Evolutionary conservation across 2,113 vertebrate genomes (phyloP), one percentile per base, ranked within the genome.

Genomic region (Electrona antarctica): DNA sequence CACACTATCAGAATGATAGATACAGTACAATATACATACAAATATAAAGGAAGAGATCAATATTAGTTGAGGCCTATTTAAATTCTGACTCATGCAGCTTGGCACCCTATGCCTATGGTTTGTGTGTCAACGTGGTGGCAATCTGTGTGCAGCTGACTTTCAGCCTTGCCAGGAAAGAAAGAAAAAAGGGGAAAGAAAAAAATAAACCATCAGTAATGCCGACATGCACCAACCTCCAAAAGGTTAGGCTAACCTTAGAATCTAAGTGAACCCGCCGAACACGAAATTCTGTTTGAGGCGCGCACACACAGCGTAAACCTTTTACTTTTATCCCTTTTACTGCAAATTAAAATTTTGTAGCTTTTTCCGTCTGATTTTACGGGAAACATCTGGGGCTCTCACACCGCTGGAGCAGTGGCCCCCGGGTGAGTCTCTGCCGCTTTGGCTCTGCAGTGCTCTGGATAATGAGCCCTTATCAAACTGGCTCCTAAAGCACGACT

Each of bases 311-410:
- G 86, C 71, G 80, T 90, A 92, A 94, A 91, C 87, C 90, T 89
- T 91, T 79, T 83, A 86, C 91, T 92, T 90, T 91, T 91, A 75
- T 84, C 85, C 78, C 54, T 91, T 92, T 93, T 90, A 93, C 90
- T 92, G 90, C 91, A 86, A 93, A 93, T 93, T 93, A 92, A 93
- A 91, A 76, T 93, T 92, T 93, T 92, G 93, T 92, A 91, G 93
- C 91, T 93, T 94, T 94, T 93, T 93, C 92, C 92, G 88, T 92
- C 86, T 82, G 86, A 91, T 93, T 93, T 93, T 93, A 94, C 89
- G 83, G 92, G 93, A 93, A 93, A 93, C 93, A 94, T 93, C 92
- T 93, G 93, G 91, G 85, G 80, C 77, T 77, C 78, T 85, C 69
- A 80, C 81, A 66, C 81, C 77, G 74, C 82, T 90, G 85, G 87